phyloP scores from a whole-genome alignment of 2,888 invertebrate species.

The Busseola fusca region DNA sequence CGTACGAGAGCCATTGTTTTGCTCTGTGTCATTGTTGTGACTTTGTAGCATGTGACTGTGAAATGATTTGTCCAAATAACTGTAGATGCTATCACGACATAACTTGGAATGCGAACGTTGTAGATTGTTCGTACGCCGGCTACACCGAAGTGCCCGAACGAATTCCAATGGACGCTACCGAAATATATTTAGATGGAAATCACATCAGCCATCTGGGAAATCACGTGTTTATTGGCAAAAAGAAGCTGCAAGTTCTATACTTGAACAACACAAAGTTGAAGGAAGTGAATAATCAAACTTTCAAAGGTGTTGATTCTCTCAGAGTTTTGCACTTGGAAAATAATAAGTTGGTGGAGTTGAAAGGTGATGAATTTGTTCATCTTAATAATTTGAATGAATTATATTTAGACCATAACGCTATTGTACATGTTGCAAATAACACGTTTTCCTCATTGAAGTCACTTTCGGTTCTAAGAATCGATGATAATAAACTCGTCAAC shows the following conservation, averaged over 20 bases:
- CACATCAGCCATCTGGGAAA: constrained; percentile 93
- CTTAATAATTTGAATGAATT: constrained; percentile 92
- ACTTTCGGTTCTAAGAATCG: constrained; percentile 92
- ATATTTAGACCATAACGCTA: constrained; percentile 94
- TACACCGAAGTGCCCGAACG: constrained; percentile 92
- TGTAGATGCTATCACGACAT: constrained; percentile 96
- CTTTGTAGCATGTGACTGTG: constrained; percentile 96
- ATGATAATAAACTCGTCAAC: constrained; percentile 93
- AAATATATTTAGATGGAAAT: constrained; percentile 96
- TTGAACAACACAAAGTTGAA: constrained; percentile 93
- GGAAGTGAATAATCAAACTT: constrained; percentile 93
- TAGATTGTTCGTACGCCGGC: constrained; percentile 93
- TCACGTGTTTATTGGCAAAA: constrained; percentile 96
- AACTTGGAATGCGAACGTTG: constrained; percentile 95
- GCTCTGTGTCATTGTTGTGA: constrained; percentile 97
- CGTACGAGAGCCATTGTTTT: constrained; percentile 95
- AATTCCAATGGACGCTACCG: constrained; percentile 96
- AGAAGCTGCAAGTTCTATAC: constrained; percentile 93
- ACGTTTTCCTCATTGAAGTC: constrained; percentile 93
- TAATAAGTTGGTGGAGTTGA: constrained; percentile 92
- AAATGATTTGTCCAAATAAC: constrained; percentile 96
- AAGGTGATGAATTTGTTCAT: constrained; percentile 94
- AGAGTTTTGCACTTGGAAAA: constrained; percentile 93
- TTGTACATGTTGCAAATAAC: constrained; percentile 92
- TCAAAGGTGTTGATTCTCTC: constrained; percentile 93